Conservation (phyloP, 2,888 invertebrate species). For the Eremobia ochroleuca region DNA sequence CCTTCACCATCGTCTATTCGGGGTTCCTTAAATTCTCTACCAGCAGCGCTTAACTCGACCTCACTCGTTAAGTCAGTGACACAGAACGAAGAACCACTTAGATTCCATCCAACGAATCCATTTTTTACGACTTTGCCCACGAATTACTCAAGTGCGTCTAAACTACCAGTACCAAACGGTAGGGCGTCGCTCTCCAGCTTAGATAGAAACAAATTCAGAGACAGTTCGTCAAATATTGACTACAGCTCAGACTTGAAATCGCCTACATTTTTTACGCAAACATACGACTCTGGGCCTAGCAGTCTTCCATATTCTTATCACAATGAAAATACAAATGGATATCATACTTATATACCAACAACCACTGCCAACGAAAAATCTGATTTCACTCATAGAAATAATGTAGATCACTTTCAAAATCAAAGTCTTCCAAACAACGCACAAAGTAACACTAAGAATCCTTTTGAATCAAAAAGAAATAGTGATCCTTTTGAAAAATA, state of each 20-base stretch:
- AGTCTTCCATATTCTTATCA: conserved; percentile 77
- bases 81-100: conserved; percentile 79
- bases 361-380: conserved; percentile 71
- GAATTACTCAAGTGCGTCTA: conserved; percentile 86
- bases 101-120: conserved; percentile 88
- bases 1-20: conserved; percentile 76
- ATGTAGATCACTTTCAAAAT: conserved; percentile 71
- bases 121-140: conserved; percentile 88
- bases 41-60: conserved; percentile 81
- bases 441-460: conserved; percentile 76
- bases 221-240: conserved; percentile 74
- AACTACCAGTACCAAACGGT: conserved; percentile 86
- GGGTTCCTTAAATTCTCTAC: conserved; percentile 80
- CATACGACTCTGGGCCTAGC: conserved; percentile 76
- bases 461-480: conserved; percentile 82
- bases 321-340: conserved; percentile 76
- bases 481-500: conserved; percentile 86
- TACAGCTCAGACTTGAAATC: conserved; percentile 79
- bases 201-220: conserved; percentile 84
- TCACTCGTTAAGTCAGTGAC: conserved; percentile 81
- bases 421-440: conserved; percentile 76
- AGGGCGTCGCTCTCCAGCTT: conserved; percentile 79
- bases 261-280: conserved; percentile 77
- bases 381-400: conserved; percentile 72
- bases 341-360: conserved; percentile 68